Base-by-base conservation (phyloP, 2,113 vertebrate genomes). In the Sciurus niger region DNA sequence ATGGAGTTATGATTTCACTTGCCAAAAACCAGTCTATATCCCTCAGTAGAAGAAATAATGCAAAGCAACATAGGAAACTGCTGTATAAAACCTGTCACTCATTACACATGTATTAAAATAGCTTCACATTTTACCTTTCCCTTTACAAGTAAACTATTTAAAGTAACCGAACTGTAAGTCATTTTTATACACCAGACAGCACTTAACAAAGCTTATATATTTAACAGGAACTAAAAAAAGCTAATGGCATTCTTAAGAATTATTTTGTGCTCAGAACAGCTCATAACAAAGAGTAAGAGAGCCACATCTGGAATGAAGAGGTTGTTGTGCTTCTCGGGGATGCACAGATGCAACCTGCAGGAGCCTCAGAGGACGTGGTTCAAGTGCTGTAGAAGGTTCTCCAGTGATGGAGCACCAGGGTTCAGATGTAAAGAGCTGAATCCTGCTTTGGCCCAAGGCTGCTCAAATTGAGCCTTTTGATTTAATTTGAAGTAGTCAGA, bases 391-490 rank as follows among this genome's bases (percentile, higher is more conserved):
- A 55, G 79, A 79, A 97, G 89, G 74, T 25, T 51, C 17, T 98
- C 84, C 51, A 85, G 85, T 2, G 68, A 9, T 1, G 0, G 67
- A 94, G 84, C 24, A 18, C 37, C 65, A 65, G 67, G 46, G 48
- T 94, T 96, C 80, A 83, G 85, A 87, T 11, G 34, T 65, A 84
- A 92, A 95, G 63, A 94, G 77, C 93, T 90, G 89, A 68, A 85
- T 90, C 43, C 82, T 8, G 6, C 63, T 95, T 96, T 89, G 95
- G 89, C 84, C 93, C 51, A 73, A 63, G 72, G 76, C 72, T 96
- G 74, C 97, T 97, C 92, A 87, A 48, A 96, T 68, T 9, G 48
- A 97, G 93, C 74, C 93, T 97, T 98, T 97, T 96, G 97, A 98
- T 88, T 98, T 97, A 90, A 95, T 95, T 84, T 68, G 85, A 98